phyloP scores from a whole-genome alignment of 1,140 invertebrate genomes.

The Bombus terrestris region DNA sequence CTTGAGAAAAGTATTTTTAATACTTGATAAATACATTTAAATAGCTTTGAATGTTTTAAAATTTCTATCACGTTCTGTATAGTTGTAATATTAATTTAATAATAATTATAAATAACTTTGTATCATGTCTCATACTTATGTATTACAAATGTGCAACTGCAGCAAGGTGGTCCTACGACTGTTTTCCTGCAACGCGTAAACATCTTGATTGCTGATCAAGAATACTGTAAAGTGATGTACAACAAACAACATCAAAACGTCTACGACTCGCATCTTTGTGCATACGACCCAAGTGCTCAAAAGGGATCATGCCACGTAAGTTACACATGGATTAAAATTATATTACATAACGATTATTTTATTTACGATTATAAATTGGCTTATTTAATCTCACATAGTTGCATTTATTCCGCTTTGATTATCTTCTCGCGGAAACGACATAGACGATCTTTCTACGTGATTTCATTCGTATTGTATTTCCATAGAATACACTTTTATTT shows the following conservation, averaged over 20 bases:
- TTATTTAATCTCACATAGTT: too few relatives aligned
- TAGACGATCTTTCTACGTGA: neutral
- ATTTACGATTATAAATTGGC: neutral
- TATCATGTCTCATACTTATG: too few relatives aligned
- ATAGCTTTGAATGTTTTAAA: too few relatives aligned
- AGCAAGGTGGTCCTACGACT: conserved; percentile 57
- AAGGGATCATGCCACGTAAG: conserved; percentile 67
- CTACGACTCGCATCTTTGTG: conserved; percentile 59
- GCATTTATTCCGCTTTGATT: neutral
- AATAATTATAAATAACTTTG: too few relatives aligned
- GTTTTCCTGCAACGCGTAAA: conserved; percentile 53
- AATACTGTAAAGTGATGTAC: conserved; percentile 50
- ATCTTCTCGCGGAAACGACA: neutral
- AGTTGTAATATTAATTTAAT: neutral
- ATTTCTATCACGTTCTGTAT: neutral
- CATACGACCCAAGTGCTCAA: conserved; percentile 38
- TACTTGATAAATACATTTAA: too few relatives aligned
- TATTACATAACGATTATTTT: neutral
- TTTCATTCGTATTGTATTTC: neutral
- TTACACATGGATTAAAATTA: too few relatives aligned
- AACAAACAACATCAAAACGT: neutral
- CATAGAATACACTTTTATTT: too few relatives aligned
- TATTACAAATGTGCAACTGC: neutral
- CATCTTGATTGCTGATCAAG: conserved; percentile 51
- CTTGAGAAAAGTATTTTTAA: neutral